These are phyloP conservation scores for Allacma fusca DNA, from an alignment of 2,888 invertebrate genomes.

Conservation along the genomic window DNA sequence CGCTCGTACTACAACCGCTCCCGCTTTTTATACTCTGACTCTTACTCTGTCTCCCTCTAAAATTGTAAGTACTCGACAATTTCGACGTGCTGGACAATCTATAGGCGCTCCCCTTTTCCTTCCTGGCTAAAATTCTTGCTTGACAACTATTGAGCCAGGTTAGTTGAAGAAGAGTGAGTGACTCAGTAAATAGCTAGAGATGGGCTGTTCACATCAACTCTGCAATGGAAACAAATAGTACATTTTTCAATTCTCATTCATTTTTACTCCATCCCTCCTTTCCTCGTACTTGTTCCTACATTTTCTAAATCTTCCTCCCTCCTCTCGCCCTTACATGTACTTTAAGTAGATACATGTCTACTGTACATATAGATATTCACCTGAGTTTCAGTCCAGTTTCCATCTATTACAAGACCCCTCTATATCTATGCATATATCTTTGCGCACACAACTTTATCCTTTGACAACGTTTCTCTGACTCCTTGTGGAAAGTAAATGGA, in stretches of 20 bases:
- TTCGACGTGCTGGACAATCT: constrained; percentile 31
- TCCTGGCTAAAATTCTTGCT: constrained; percentile 54
- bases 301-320: constrained; percentile 9
- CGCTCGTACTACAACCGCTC: background rate
- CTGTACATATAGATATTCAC: no score
- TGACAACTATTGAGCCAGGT: constrained; percentile 59
- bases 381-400: no score
- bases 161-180: constrained; percentile 41
- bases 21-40: constrained; percentile 13
- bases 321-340: background rate
- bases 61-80: background rate
- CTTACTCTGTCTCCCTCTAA: background rate
- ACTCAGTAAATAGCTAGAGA: constrained; percentile 21
- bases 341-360: no score
- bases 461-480: no score
- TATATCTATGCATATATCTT: no score
- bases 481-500: no score
- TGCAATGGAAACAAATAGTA: constrained; percentile 35
- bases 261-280: constrained; percentile 23
- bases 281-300: no score
- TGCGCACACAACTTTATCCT: no score
- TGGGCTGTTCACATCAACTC: constrained; percentile 28
- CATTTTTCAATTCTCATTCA: constrained; percentile 40
- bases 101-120: constrained; percentile 36
- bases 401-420: no score